Conservation (phyloP, 1,140 invertebrate species). For the Planococcus citri region DNA sequence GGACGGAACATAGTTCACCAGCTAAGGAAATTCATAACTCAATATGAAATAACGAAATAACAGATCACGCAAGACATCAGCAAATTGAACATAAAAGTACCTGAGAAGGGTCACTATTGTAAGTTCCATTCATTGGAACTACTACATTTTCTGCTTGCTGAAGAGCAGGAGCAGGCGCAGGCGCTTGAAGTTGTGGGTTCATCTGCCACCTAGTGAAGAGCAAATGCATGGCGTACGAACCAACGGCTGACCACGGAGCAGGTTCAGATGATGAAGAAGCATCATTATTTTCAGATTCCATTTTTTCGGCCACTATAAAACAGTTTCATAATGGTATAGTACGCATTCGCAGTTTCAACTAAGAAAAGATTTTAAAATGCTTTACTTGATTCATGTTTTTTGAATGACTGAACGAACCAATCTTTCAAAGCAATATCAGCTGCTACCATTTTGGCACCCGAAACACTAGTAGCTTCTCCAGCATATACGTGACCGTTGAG, state of each 20-base stretch:
- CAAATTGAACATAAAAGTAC: not conserved
- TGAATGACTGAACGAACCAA: slow-evolving; percentile 2
- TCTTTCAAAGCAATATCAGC: slow-evolving; percentile 9
- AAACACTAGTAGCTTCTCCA: not conserved
- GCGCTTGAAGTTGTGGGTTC: not conserved
- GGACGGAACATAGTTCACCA: not conserved
- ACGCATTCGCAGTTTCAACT: not conserved
- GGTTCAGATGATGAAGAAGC: not conserved
- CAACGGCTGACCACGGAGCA: slow-evolving; percentile 11
- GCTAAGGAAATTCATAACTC: not conserved
- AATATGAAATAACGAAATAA: not conserved
- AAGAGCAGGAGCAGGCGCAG: not conserved
- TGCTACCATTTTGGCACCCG: slow-evolving; percentile 13
- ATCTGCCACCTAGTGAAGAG: not conserved
- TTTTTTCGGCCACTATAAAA: not conserved
- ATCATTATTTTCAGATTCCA: not conserved
- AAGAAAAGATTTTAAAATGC: not conserved
- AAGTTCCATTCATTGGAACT: not conserved
- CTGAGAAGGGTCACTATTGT: not conserved
- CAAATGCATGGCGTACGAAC: slow-evolving; percentile 12
- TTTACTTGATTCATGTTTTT: not conserved
- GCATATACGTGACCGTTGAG: not conserved
- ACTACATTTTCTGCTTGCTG: not conserved
- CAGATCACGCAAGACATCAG: not conserved
- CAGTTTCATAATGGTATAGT: not conserved